Base-by-base conservation (phyloP, 2,113 vertebrate genomes). In the Sciurus niger region DNA sequence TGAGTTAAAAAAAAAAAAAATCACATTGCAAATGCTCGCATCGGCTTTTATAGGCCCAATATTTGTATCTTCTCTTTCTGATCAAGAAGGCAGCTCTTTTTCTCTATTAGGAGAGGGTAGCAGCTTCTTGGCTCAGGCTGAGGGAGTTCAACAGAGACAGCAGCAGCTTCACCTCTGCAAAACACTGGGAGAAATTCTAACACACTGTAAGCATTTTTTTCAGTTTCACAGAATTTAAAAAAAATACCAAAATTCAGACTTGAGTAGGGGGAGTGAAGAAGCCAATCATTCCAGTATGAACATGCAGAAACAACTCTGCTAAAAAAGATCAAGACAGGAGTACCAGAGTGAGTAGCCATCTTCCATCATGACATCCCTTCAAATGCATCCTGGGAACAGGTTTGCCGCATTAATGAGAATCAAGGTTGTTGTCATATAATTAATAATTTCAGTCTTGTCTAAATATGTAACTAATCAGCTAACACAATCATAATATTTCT, bases 401-500 rank as follows among this genome's bases (percentile, higher is more conserved):
- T 8, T 32, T 93, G 43, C 14, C 3, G 8, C 9, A 90, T 88
- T 30, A 94, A 94, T 12, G 30, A 97, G 94, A 93, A 65, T 80
- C 91, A 58, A 77, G 28, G 88, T 80, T 80, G 68, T 83, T 97
- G 92, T 93, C 70, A 63, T 37, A 60, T 87, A 60, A 84, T 76
- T 95, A 94, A 92, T 91, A 91, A 95, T 3, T 96, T 51, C 30
- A 92, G 20, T 94, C 73, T 73, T 90, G 53, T 90, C 85, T 97
- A 97, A 85, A 63, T 96, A 93, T 53, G 82, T 63, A 84, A 92
- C 11, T 79, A 96, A 97, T 95, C 96, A 90, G 76, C 16, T 72
- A 96, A 96, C 90, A 97, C 12, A 97, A 97, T 74, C 96, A 77
- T 87, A 96, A 95, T 96, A 88, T 95, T 93, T 73, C 68, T 89